Base-by-base conservation (phyloP, 2,113 vertebrate genomes). In the Scalopus aquaticus region DNA sequence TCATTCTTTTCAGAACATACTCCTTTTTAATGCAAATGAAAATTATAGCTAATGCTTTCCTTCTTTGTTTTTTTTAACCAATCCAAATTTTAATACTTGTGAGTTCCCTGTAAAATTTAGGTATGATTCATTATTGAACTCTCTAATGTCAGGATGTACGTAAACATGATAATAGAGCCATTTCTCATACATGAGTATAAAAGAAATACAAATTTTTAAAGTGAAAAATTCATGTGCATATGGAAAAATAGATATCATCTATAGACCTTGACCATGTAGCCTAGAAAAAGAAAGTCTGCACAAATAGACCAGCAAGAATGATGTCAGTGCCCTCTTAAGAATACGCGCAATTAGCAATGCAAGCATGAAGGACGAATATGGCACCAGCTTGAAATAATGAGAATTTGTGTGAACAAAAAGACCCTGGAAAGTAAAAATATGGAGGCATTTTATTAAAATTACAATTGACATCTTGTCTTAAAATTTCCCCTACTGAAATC, bases 201-300 rank as follows among this genome's bases (percentile, higher is more conserved):
- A 98, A 98, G 98, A 98, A 98, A 97, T 62, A 30, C 10, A 28
- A 62, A 62, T 16, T 28, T 98, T 95, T 96, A 96, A 96, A 97
- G 92, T 93, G 95, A 44, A 83, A 74, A 69, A 76, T 44, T 9
- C 24, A 20, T 32, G 51, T 51, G 22, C 42, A 35, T 3, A 30
- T 9, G 11, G 3, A 9, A 37, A 88, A 93, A 58, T 32, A 39
- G 11, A 0, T 2, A 7, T 26, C n/a, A 62, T 62, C 2, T 39
- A 32, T 28, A 82, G 32, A 30, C 7, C 49, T 62, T 49, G 35
- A 35, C 16, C 46, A 44, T 10, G 12, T 35, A 39, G 24, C 12
- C 9, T 87, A 46, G 32, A 22, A 12, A 86, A 84, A 44, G 20
- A 35, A 74, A 82, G 24, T 37, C n/a, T 24, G 51, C 4, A 76